Base-by-base conservation (phyloP, 2,888 invertebrate species). In the Heteromurus nitidus region DNA sequence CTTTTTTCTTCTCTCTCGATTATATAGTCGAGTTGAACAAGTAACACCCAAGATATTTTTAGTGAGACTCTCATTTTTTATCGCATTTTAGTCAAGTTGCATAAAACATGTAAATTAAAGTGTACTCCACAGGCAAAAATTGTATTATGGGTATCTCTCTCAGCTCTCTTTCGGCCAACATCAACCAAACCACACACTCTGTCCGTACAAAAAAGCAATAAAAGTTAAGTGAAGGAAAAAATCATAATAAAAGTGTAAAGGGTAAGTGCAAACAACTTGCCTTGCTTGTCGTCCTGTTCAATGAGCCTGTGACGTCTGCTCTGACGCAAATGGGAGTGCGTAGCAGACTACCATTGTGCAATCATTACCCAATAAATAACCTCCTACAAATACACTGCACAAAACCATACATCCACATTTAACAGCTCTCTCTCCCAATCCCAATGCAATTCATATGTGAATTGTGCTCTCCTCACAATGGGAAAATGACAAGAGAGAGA, bases 241-340 rank as follows among this genome's bases (percentile, higher is more conserved):
- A 55, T 58, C 70, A 55, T 55, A 70, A 70, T 62, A 62, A 70
- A 70, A 58, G 20, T 70, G 55, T 20, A 55, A 70, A 55, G 70
- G 70, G 58, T 70, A 62, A 73, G 62, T 73, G 47, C 28, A 60
- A 60, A 62, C 44, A 62, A 70, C 76, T 76, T 76, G 76, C 58
- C 67, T 67, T 67, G 42, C 47, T 68, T 55, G 58, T 69, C 68
- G 44, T 26, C 47, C 31, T 72, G 36, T 74, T 65, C 62, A 77
- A 69, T 69, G 77, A 77, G 62, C 44, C 42, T 47, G 77, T 82
- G 82, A 82, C 82, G 82, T 73, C 67, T 13, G 77, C 53, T 65
- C 65, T 82, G 82, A 82, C 82, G 82, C 82, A 82, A 82, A 82
- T 82, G 77, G 82, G 82, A 73, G 82, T 77, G 73, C 74, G 77